phyloP scores from a whole-genome alignment of 1,140 invertebrate genomes.

The Cephus cinctus region DNA sequence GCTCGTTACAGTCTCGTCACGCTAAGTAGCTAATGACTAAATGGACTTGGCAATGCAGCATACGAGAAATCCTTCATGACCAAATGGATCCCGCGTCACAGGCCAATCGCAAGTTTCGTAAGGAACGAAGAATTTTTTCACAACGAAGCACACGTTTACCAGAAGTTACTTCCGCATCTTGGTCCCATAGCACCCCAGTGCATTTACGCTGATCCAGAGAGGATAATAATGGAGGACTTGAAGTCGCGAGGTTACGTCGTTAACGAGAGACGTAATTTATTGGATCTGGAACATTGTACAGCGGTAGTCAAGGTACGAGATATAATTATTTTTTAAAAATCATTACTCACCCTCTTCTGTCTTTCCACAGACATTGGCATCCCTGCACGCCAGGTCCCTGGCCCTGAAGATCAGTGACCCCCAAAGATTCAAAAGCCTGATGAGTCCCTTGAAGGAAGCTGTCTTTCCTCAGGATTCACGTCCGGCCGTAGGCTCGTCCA shows the following conservation, averaged over 20 bases:
- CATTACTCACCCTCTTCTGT: neutral
- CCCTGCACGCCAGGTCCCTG: conserved; percentile 47
- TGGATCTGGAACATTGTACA: conserved; percentile 46
- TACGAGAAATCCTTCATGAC: conserved; percentile 35
- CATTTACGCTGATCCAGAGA: conserved; percentile 26
- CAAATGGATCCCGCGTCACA: conserved; percentile 23
- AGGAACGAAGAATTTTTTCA: conserved; percentile 28
- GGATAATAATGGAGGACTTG: conserved; percentile 52
- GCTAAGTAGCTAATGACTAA: no score
- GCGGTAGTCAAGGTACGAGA: conserved; percentile 32
- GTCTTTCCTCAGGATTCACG: conserved; percentile 23
- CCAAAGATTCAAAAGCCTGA: conserved; percentile 25
- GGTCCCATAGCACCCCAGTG: conserved; percentile 28
- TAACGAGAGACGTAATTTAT: conserved; percentile 32
- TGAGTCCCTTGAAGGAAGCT: conserved; percentile 25
- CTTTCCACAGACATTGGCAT: conserved; percentile 44
- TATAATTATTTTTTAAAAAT: neutral
- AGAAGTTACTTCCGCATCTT: conserved; percentile 27
- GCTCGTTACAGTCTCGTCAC: no score
- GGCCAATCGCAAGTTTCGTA: conserved; percentile 8
- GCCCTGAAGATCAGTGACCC: conserved; percentile 38
- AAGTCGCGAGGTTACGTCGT: conserved; percentile 32
- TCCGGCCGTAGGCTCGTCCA: conserved; percentile 13
- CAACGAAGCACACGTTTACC: conserved; percentile 37
- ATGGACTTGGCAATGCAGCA: conserved; percentile 31